These are phyloP conservation scores for Drosophila albomicans DNA, from an alignment of 1,140 invertebrate species.

Conservation along the genomic window DNA sequence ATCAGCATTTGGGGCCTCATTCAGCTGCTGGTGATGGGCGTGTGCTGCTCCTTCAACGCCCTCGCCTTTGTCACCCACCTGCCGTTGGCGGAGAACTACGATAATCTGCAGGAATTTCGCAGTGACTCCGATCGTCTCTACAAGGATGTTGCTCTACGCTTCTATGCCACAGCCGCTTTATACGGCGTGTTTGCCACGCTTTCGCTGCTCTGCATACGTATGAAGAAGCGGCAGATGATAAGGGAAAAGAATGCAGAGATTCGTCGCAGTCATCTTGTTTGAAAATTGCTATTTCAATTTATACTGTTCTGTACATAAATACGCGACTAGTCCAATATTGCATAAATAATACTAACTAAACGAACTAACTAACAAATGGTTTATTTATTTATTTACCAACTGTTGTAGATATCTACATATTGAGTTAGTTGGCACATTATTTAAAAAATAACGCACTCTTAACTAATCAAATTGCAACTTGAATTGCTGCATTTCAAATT, in stretches of 20 bases:
- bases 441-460: too few species aligned
- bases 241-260: background rate
- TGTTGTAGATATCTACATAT: too few species aligned
- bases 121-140: constrained; percentile 24
- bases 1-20: constrained; percentile 61
- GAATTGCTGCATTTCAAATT: too few species aligned
- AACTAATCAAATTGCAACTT: too few species aligned
- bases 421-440: too few species aligned
- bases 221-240: background rate
- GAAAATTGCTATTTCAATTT: background rate
- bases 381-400: too few species aligned
- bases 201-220: constrained; percentile 15
- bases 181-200: constrained; percentile 36
- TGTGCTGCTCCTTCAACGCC: constrained; percentile 15
- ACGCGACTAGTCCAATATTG: too few species aligned
- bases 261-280: background rate
- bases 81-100: background rate
- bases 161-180: constrained; percentile 37
- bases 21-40: constrained; percentile 57
- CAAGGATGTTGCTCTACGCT: constrained; percentile 25
- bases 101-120: constrained; percentile 24
- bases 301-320: background rate
- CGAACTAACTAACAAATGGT: too few species aligned
- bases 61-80: constrained; percentile 30
- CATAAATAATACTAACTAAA: too few species aligned